Base-by-base conservation (phyloP, 1,140 invertebrate genomes). In the Tetraneura akinire region DNA sequence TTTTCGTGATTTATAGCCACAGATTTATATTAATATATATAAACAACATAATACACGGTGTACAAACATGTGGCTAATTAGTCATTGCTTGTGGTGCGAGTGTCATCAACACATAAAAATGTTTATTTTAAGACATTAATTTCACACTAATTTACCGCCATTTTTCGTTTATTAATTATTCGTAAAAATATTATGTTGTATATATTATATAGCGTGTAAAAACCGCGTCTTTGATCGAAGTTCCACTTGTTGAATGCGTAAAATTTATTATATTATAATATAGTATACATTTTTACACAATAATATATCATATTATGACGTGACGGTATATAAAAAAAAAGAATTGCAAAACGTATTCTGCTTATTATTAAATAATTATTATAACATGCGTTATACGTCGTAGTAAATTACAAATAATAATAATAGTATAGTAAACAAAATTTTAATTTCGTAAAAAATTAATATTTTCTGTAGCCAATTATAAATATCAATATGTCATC, bases 81-180 rank as follows among this genome's bases (percentile, higher is more conserved):
- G 32, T 68, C 64, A 45, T 45, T 68, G n/a, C 32, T 4, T 37
- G n/a, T 26, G 37, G n/a, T 66, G 42, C n/a, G 32, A 42, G 32
- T 66, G 62, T 66, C 32, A 8, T 42, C 60, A n/a, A 26, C 26
- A 3, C n/a, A 45, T 62, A 62, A 23, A 45, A 68, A 68, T 21
- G 21, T 42, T 21, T 68, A 68, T 68, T 68, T 68, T 68, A 45
- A 68, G 64, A 68, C 64, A 21, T 68, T 23, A 45, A 68, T 68
- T 68, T 68, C 64, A 68, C 64, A 45, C 37, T 37, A 68, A 68
- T 68, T 68, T 68, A 45, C 21, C 64, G 64, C n/a, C 64, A 68
- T n/a, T 68, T 68, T 45, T 64, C 29, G 18, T 32, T 64, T 45
- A 10, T 13, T 18, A 45, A 45, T 21, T 66, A 42, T 32, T 37